phyloP scores from a whole-genome alignment of 2,888 invertebrate genomes.

The Heteromurus nitidus region DNA sequence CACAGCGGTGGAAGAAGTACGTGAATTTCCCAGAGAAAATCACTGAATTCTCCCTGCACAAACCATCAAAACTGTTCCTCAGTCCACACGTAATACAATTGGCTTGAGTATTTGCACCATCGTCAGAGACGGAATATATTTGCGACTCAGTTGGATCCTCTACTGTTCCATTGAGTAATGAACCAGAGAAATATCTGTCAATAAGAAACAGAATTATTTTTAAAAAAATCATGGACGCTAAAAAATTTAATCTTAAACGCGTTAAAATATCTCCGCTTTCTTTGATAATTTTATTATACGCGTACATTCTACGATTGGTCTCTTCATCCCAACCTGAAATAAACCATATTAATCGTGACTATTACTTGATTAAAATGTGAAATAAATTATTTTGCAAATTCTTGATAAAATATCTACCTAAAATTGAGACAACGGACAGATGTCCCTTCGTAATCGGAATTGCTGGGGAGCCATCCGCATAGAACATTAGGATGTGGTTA shows the following conservation, averaged over 20 bases:
- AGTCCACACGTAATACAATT: conserved; percentile 87
- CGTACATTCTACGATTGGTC: conserved; percentile 23
- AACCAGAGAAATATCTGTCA: conserved; percentile 60
- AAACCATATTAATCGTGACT: neutral
- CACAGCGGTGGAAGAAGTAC: conserved; percentile 85
- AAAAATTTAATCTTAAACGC: no score
- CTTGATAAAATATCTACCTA: conserved; percentile 81
- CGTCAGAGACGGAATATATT: conserved; percentile 83
- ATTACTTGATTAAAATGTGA: neutral
- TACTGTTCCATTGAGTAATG: conserved; percentile 75
- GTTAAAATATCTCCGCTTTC: no score
- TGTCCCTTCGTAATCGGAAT: conserved; percentile 80
- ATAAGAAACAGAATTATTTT: neutral
- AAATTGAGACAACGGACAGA: conserved; percentile 84
- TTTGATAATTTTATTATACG: no score
- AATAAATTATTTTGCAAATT: neutral
- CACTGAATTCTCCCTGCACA: conserved; percentile 82
- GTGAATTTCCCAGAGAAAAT: conserved; percentile 82
- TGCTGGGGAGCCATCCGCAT: neutral
- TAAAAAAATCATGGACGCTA: no score
- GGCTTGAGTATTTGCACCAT: conserved; percentile 76
- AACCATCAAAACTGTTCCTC: conserved; percentile 76
- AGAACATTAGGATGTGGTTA: conserved; percentile 73
- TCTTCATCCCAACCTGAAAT: conserved; percentile 47
- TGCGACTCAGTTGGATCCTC: conserved; percentile 87